A percentile compares a stretch with the other conserved stretches of the same genome.
Conservation (phyloP, 2,113 vertebrate species). For the Carassius gibelio region DNA sequence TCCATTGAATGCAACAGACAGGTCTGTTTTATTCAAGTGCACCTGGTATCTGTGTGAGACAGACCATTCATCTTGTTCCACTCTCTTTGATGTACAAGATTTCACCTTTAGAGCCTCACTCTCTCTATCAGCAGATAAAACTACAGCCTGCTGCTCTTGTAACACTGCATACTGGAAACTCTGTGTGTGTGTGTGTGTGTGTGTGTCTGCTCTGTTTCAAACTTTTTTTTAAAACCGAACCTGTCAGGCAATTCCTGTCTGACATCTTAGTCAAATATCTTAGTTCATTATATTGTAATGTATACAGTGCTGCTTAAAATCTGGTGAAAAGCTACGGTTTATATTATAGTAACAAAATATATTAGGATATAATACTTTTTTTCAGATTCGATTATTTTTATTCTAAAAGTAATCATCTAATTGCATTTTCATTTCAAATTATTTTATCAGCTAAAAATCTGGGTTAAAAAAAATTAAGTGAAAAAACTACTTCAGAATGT, state of each 20-base stretch:
- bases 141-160: constrained; percentile 15
- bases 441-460: too few species aligned
- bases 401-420: not conserved
- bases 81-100: constrained; percentile 40
- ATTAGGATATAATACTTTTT: not conserved
- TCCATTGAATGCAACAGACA: constrained; percentile 31
- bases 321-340: not conserved
- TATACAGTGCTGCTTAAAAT: not conserved
- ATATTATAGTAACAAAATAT: not conserved
- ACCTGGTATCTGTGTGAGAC: constrained; percentile 43
- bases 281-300: not conserved
- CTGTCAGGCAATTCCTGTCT: not conserved
- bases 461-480: too few species aligned
- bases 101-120: not conserved
- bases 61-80: constrained; percentile 16
- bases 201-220: constrained; percentile 8
- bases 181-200: not conserved
- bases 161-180: constrained; percentile 14
- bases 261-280: not conserved
- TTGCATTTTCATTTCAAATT: not conserved
- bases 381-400: too few species aligned
- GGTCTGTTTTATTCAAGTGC: constrained; percentile 31
- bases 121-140: constrained; percentile 40
- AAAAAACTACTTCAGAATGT: too few species aligned
- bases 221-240: not conserved